Percentiles rank a stretch among this genome's conserved stretches.
Evolutionary conservation across 2,797 vertebrate species (phyloP).

Genomic region (Malurus leucopterus): DNA sequence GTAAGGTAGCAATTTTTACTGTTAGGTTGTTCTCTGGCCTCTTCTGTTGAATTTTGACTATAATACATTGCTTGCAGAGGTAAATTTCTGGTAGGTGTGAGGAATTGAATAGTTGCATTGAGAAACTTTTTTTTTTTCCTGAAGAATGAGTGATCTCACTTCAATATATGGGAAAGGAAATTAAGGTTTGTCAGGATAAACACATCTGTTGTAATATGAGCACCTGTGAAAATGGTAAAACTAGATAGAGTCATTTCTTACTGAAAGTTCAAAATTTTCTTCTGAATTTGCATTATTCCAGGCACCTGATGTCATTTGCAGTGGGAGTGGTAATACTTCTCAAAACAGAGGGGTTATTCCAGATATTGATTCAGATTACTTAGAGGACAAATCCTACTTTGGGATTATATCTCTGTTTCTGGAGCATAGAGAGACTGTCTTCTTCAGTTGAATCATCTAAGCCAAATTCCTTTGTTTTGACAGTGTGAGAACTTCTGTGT

Average conservation of each 20-base stretch:
- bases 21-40: not conserved
- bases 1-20: rapidly evolving
- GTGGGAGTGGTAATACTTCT: not conserved
- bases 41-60: not conserved
- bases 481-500: not conserved
- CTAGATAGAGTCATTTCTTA: not conserved
- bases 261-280: not conserved
- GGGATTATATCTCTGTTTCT: not conserved
- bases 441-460: not conserved
- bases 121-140: not conserved
- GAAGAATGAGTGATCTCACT: not conserved
- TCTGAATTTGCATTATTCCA: not conserved
- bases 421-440: not conserved
- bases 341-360: not conserved
- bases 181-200: not conserved
- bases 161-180: not conserved
- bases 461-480: not conserved
- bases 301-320: not conserved
- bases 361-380: not conserved
- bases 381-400: not conserved
- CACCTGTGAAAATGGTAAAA: not conserved
- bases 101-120: not conserved
- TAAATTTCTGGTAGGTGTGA: not conserved
- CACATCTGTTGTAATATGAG: not conserved
- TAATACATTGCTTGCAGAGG: not conserved